phyloP scores from a whole-genome alignment of 2,113 vertebrate species.

The Vicugna pacos region DNA sequence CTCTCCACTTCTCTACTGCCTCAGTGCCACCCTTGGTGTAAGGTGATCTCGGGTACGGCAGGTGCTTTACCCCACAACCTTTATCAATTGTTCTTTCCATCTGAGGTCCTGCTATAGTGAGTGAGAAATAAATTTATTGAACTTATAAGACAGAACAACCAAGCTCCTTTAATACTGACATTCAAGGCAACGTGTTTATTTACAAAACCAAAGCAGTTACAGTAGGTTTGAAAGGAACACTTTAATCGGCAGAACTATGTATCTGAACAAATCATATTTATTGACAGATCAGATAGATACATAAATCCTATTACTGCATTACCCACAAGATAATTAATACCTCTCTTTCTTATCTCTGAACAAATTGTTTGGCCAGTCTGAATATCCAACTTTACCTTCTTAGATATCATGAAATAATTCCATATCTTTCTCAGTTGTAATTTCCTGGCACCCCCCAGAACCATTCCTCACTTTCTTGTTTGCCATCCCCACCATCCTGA shows the following conservation, averaged over 20 bases:
- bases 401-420: conserved; percentile 98
- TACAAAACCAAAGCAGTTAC: conserved; percentile 14
- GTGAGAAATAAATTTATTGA: background rate
- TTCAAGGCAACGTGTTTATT: background rate
- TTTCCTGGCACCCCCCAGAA: conserved; percentile 93
- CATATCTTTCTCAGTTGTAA: conserved; percentile 97
- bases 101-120: background rate
- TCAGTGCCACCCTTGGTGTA: background rate
- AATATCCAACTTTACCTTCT: conserved; percentile 92
- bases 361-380: background rate
- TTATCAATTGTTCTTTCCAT: background rate
- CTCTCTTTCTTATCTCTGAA: background rate
- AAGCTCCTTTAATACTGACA: background rate
- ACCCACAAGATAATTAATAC: background rate
- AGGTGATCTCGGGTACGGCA: background rate
- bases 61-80: background rate
- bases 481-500: conserved; percentile 96
- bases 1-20: background rate
- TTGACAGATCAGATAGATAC: background rate
- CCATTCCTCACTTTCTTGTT: conserved; percentile 95
- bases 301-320: background rate
- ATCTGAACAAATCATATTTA: background rate
- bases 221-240: conserved; percentile 4
- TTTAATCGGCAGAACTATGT: background rate
- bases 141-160: background rate